Evolutionary conservation across 2,888 invertebrate species (phyloP), one percentile per base, ranked within the genome.

Genomic region (Seira musarum): DNA sequence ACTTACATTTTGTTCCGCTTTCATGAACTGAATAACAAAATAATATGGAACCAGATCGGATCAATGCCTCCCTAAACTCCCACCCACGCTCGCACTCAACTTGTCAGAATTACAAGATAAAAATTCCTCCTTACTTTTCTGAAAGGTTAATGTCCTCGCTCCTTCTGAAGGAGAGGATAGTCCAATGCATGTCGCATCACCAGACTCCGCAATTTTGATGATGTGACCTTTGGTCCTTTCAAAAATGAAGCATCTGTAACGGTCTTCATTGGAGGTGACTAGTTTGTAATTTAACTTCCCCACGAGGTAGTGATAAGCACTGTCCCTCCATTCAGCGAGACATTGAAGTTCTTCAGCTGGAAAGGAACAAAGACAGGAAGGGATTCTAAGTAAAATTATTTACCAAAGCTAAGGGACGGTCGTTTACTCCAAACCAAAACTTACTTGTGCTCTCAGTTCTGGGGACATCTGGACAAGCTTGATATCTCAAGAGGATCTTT

Each of bases 201-300:
- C 96, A 71, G 95, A 96, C 90, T 96, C 96, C 89, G 96, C 96
- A 85, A 96, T 93, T 88, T 94, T 73, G 21, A 81, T 60, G 0
- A 63, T 63, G 35, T 82, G 82, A 49, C 71, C 79, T 67, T 81
- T 81, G 87, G 82, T 88, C 85, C 94, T 94, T 53, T 78, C 71
- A 90, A 95, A 96, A 81, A 98, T 97, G 91, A 97, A 97, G 90
- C 98, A 98, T 86, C 97, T 92, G 91, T 96, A 97, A 84, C 96
- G 93, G 89, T 97, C 96, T 89, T 97, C 96, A 90, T 95, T 95
- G 10, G 82, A 81, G 0, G 80, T 73, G 79, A 95, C 95, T 90
- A 96, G 95, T 89, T 93, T 93, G 91, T 96, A 95, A 87, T 95
- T 94, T 81, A 97, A 92, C 89, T 95, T 94, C 76, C 96, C 96